Evolutionary conservation across 2,888 invertebrate species (phyloP).

Genomic region (Germaria angustata): DNA sequence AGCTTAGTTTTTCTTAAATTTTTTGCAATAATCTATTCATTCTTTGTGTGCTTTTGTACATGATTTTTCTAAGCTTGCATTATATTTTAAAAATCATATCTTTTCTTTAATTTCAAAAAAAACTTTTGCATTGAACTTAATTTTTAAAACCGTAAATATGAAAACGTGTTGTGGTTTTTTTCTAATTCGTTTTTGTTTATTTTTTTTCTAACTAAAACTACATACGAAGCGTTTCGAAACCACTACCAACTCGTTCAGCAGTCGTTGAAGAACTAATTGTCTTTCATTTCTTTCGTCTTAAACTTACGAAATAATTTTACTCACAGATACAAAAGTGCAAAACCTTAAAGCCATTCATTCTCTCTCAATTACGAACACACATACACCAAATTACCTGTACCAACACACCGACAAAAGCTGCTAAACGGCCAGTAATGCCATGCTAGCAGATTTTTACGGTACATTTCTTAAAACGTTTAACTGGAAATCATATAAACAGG

Average conservation of each 20-base stretch:
- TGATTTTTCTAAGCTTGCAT: not conserved
- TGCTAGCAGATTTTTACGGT: not conserved
- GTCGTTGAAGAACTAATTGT: conserved; percentile 74
- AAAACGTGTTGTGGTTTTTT: conserved; percentile 35
- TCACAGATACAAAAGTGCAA: conserved; percentile 32
- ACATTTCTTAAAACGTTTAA: not conserved
- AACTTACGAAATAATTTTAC: conserved; percentile 40
- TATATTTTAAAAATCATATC: not conserved
- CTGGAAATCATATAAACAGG: no score
- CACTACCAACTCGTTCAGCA: conserved; percentile 73
- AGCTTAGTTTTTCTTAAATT: conserved; percentile 23
- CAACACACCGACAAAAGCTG: not conserved
- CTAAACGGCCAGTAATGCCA: not conserved
- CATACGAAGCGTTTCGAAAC: conserved; percentile 29
- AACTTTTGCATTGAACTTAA: conserved; percentile 8
- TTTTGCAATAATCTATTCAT: not conserved
- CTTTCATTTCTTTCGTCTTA: conserved; percentile 57
- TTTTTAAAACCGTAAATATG: conserved; percentile 34
- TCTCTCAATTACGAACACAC: not conserved
- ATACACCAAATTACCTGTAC: not conserved
- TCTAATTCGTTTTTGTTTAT: conserved; percentile 1
- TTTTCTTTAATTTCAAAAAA: not conserved
- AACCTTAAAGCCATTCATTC: conserved; percentile 38
- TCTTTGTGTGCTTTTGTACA: not conserved
- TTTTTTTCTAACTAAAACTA: not conserved